Base-by-base conservation (phyloP, 2,113 vertebrate species). In the Jacana jacana region DNA sequence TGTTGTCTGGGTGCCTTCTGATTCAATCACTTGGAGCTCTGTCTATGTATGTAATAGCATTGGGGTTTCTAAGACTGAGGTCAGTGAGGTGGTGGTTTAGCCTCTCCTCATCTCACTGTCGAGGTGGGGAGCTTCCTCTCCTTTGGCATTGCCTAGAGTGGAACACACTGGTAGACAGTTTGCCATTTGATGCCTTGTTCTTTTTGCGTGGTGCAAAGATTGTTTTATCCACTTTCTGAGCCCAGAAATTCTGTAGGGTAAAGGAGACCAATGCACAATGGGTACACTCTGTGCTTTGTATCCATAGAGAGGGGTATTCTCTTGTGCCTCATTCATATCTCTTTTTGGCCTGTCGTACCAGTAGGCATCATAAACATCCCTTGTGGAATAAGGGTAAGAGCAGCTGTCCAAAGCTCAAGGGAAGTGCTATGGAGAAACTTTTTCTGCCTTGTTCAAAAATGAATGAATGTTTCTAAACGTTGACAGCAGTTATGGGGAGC, bases 151-250 rank as follows among this genome's bases (percentile, higher is more conserved):
- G n/a, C 27, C 7, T 22, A 6, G 9, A n/a, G 14, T 51, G 76
- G 46, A 80, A 40, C 44, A 44, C 0, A 0, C 25, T 28, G 42
- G 17, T 23, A 31, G 57, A 20, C 4, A 44, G 4, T 28, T 55
- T 77, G n/a, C 33, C 1, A 0, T 68, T 92, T 64, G 25, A 11
- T 70, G 48, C 17, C n/a, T 65, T 92, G 48, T 60, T 70, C n/a
- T 0, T 0, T 17, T 3, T 52, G 6, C 30, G 7, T 51, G 40
- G 10, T 86, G 30, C 23, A 57, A 33, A 52, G 63, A 31, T 35
- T 27, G 48, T 52, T 52, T 28, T 52, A 61, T 35, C n/a, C 17
- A 8, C 33, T 60, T 78, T 65, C 35, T 66, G 37, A 68, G 66
- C 24, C 15, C 31, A 63, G 52, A 49, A 39, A 33, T 71, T 66